Evolutionary conservation across 2,888 invertebrate species (phyloP).

Genomic region (Cylindroiulus punctatus): DNA sequence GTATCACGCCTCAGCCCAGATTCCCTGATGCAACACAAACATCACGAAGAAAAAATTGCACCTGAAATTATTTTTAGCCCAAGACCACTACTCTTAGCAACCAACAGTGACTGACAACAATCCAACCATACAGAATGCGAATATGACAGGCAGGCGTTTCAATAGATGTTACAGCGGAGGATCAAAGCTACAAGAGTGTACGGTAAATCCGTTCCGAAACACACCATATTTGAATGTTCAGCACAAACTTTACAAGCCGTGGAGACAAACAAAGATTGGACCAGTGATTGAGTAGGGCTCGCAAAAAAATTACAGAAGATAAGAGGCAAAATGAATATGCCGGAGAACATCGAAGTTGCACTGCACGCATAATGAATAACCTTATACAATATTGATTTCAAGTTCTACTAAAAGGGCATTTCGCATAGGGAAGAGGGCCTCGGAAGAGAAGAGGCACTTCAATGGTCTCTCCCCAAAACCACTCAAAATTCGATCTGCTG

Average conservation of each 20-base stretch:
- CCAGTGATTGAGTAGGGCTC: background rate
- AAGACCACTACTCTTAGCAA: background rate
- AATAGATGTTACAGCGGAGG: background rate
- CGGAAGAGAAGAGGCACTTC: background rate
- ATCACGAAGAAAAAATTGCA: background rate
- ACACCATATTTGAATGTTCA: background rate
- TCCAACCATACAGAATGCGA: background rate
- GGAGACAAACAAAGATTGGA: background rate
- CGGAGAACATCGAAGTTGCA: slow-evolving; percentile 8
- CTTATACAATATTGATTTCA: slow-evolving; percentile 4
- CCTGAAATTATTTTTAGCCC: background rate
- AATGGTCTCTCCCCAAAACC: slow-evolving; percentile 22
- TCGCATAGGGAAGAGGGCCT: background rate
- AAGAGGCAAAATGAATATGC: slow-evolving; percentile 3
- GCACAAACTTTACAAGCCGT: background rate
- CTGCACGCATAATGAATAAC: slow-evolving; percentile 42
- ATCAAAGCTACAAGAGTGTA: background rate
- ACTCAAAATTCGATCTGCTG: background rate
- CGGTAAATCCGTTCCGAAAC: background rate
- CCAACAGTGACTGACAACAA: background rate
- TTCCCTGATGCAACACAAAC: too few species aligned
- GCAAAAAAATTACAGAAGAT: background rate
- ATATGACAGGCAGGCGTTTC: background rate
- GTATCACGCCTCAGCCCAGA: too few species aligned
- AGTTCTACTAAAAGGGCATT: background rate